Base-by-base conservation (phyloP, 2,888 invertebrate genomes). In the Hyposoter dolosus region DNA sequence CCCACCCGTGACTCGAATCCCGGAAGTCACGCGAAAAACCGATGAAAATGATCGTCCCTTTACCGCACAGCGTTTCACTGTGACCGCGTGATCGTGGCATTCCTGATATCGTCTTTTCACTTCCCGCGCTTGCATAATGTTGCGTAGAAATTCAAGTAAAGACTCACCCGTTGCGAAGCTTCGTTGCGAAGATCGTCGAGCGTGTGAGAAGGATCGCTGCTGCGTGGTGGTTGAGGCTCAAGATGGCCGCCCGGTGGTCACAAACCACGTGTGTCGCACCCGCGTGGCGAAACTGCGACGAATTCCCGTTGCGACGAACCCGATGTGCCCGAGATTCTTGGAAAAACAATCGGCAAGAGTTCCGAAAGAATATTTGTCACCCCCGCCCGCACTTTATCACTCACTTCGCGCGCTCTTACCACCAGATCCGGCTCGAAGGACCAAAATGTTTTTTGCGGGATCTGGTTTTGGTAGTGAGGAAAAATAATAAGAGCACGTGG, bases 351-450 rank as follows among this genome's bases (percentile, higher is more conserved):
- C 9, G 19, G 9, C 53, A 19, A 19, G 9, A 32, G 32, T 32
- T 4, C 32, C 32, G 32, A 32, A 32, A 32, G 32, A 32, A 4
- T 32, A 32, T 32, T 32, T 32, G 1, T 32, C 4, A 32, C 32
- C 32, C 32, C 32, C 3, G 9, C 6, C 45, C 15, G 10, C 53
- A 53, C 56, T 56, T 56, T 53, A 23, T 32, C 56, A 56, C 56
- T 23, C 53, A 23, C 56, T 56, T n/a, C 23, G 23, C 23, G 56
- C 40, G n/a, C 66, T 40, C 35, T 19, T 40, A 40, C 66, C 66
- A 40, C 66, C 66, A 66, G 40, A 66, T 66, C 40, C 66, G 66
- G n/a, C n/a, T n/a, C n/a, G n/a, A n/a, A n/a, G n/a, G n/a, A n/a
- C n/a, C n/a, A n/a, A n/a, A n/a, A n/a, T 40, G 19, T 43, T 35